These are phyloP conservation scores for Percina caprodes DNA, from an alignment of 2,113 vertebrate species.

Conservation along the genomic window DNA sequence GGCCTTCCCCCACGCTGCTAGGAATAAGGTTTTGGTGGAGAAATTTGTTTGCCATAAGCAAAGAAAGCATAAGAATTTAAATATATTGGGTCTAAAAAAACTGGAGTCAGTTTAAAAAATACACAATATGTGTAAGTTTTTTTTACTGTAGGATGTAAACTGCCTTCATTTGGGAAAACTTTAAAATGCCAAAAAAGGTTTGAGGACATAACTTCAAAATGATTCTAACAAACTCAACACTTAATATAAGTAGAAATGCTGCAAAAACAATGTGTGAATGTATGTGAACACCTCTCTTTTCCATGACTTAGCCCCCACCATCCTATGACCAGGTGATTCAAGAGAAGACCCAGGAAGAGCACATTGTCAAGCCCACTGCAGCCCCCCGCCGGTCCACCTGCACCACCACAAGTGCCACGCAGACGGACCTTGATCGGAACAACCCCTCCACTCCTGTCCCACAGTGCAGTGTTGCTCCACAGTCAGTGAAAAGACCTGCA, in stretches of 20 bases:
- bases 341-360: conserved; percentile 92
- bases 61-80: too few relatives aligned
- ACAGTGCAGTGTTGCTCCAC: conserved; percentile 77
- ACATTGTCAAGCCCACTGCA: conserved; percentile 85
- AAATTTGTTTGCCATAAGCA: background rate
- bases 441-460: conserved; percentile 75
- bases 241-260: background rate
- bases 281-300: conserved; percentile 41
- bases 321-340: conserved; percentile 96
- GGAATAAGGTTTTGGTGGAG: background rate
- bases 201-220: background rate
- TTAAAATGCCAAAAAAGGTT: background rate
- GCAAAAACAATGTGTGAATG: conserved; percentile 1
- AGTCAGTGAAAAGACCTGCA: conserved; percentile 67
- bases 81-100: background rate
- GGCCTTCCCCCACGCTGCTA: background rate
- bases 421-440: conserved; percentile 89
- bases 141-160: background rate
- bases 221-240: background rate
- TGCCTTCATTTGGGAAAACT: background rate
- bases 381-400: conserved; percentile 76
- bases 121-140: background rate
- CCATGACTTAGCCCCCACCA: conserved; percentile 88
- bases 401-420: conserved; percentile 89
- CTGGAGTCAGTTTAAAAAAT: background rate